Evolutionary conservation across 2,797 vertebrate genomes (phyloP).

Genomic region (Alosa sapidissima): DNA sequence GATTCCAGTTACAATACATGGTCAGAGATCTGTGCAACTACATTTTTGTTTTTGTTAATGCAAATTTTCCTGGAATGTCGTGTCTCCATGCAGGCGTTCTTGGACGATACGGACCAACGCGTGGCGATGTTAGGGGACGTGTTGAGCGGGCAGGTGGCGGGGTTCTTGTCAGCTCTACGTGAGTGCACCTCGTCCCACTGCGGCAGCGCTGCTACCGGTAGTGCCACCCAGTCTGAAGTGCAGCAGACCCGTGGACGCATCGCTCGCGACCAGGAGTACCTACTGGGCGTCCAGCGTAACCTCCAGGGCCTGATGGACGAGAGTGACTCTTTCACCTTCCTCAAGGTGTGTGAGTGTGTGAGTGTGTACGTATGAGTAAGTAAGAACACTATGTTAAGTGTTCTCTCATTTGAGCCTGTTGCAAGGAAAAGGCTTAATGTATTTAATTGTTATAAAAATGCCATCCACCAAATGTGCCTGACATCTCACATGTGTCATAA

Average conservation of each 20-base stretch:
- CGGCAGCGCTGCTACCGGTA: conserved; percentile 32
- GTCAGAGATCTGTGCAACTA: background rate
- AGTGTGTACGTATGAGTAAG: background rate
- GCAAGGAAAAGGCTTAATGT: no score
- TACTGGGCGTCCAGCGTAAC: conserved; percentile 65
- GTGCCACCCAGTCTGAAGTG: conserved; percentile 45
- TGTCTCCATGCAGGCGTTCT: conserved; percentile 58
- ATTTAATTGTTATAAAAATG: no score
- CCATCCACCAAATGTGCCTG: no score
- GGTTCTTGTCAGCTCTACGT: conserved; percentile 56
- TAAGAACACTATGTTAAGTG: no score
- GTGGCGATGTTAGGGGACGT: conserved; percentile 56
- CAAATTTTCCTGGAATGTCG: background rate
- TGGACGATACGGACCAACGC: conserved; percentile 62
- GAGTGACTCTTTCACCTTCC: conserved; percentile 70
- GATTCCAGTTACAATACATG: background rate
- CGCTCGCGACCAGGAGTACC: conserved; percentile 65
- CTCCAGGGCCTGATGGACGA: conserved; percentile 66
- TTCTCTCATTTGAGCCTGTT: no score
- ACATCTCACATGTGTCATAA: no score
- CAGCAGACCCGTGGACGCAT: conserved; percentile 68
- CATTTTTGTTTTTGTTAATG: background rate
- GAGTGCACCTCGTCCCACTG: conserved; percentile 53
- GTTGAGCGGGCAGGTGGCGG: conserved; percentile 57
- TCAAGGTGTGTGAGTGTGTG: conserved; percentile 59